Evolutionary conservation across 2,797 vertebrate species (phyloP).

Genomic region (Halcyon chelicuti): DNA sequence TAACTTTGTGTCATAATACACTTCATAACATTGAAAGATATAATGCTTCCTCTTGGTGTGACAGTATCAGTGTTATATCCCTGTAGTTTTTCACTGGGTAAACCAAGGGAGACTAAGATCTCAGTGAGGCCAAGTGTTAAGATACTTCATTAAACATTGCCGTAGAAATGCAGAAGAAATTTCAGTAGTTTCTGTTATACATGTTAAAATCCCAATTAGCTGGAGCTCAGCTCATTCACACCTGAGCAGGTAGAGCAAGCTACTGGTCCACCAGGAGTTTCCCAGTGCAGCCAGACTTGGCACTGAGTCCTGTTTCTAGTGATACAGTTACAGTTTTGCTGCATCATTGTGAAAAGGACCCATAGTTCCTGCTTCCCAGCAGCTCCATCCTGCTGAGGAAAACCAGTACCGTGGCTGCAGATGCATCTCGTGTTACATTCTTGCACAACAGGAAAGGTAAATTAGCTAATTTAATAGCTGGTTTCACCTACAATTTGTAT

Average conservation of each 20-base stretch:
- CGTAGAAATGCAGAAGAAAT: background rate
- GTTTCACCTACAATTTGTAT: background rate
- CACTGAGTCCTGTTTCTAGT: background rate
- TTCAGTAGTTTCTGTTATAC: background rate
- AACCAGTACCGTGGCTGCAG: background rate
- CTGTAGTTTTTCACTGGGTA: background rate
- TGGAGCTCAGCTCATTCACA: background rate
- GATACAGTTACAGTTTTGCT: background rate
- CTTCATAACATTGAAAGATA: background rate
- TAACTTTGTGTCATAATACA: too few species aligned
- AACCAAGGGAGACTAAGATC: background rate
- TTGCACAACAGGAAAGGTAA: background rate
- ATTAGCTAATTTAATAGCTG: background rate
- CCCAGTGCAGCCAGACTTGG: background rate
- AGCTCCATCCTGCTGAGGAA: background rate
- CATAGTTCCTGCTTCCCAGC: background rate
- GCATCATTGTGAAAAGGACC: background rate
- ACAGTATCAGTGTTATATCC: background rate
- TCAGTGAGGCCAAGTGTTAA: background rate
- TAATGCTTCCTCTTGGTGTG: background rate
- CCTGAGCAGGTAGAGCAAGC: background rate
- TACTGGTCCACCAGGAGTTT: rapidly evolving
- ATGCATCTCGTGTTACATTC: rapidly evolving
- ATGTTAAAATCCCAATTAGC: background rate
- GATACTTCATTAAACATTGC: background rate